Conservation (phyloP, 1,140 invertebrate genomes). For the Calephelis virginiensis region DNA sequence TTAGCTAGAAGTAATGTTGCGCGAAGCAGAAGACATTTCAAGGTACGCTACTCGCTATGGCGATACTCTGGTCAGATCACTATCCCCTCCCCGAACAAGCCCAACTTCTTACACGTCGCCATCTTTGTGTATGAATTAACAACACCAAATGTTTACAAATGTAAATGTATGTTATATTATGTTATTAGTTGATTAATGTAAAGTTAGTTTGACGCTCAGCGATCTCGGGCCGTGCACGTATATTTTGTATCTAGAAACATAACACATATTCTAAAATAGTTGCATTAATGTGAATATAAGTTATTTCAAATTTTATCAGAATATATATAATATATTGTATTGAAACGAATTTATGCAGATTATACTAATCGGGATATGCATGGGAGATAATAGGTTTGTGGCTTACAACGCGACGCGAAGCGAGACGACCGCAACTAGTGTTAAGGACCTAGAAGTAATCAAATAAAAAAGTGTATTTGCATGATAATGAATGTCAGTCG, state of each 20-base stretch:
- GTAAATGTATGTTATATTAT: conserved; percentile 20
- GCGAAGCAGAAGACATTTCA: too few relatives aligned
- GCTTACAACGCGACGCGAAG: conserved; percentile 20
- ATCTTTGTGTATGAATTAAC: conserved; percentile 24
- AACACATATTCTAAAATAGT: conserved; percentile 75
- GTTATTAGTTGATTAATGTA: conserved; percentile 27
- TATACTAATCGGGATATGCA: conserved; percentile 35
- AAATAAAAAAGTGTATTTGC: conserved; percentile 19
- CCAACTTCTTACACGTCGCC: conserved; percentile 43
- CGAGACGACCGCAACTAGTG: neutral
- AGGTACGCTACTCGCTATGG: neutral
- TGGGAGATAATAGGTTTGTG: conserved; percentile 36
- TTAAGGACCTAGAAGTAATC: conserved; percentile 5
- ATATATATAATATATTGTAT: conserved; percentile 70
- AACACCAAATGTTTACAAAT: conserved; percentile 21
- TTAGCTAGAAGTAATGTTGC: too few relatives aligned
- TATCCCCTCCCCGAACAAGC: conserved; percentile 62
- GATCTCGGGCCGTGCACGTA: conserved; percentile 68
- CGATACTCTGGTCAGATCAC: neutral
- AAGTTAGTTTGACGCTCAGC: conserved; percentile 37
- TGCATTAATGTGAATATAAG: conserved; percentile 72
- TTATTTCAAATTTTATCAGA: conserved; percentile 73
- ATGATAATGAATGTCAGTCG: conserved; percentile 20
- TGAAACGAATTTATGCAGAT: conserved; percentile 70
- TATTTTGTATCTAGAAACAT: conserved; percentile 63